A percentile compares a stretch with the other conserved stretches of the same genome.
These are phyloP conservation scores for Rattus norvegicus DNA, from an alignment of 2,113 vertebrate species.

Conservation along the genomic window DNA sequence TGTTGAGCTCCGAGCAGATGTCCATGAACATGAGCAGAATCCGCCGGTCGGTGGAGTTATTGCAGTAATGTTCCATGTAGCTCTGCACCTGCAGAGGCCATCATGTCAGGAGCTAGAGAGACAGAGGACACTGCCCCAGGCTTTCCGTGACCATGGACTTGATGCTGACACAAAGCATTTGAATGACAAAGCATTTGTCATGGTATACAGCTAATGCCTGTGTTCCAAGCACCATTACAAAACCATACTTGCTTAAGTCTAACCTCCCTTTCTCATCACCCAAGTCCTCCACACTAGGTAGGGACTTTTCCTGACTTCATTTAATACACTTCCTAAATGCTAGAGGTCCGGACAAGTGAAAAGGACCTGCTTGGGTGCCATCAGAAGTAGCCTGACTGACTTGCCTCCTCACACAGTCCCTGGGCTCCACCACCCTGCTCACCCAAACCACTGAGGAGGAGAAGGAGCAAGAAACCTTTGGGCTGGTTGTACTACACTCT, in stretches of 20 bases:
- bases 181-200: not conserved
- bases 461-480: not conserved
- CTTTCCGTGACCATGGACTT: accelerated
- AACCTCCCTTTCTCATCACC: not conserved
- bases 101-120: accelerated
- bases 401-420: not conserved
- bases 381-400: not conserved
- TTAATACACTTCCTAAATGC: not conserved
- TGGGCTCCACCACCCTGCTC: not conserved
- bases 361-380: not conserved
- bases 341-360: not conserved
- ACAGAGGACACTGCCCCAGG: accelerated
- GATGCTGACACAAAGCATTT: accelerated
- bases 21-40: constrained; percentile 88
- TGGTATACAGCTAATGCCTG: accelerated
- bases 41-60: constrained; percentile 85
- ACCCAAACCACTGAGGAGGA: not conserved
- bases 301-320: not conserved
- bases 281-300: accelerated
- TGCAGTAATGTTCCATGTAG: constrained; percentile 88
- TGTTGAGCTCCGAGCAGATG: constrained; percentile 84
- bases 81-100: constrained; percentile 85
- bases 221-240: not conserved
- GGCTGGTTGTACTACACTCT: not conserved
- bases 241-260: not conserved